These are phyloP conservation scores for Leptopilina clavipes DNA, from an alignment of 1,140 invertebrate genomes.

Conservation along the genomic window DNA sequence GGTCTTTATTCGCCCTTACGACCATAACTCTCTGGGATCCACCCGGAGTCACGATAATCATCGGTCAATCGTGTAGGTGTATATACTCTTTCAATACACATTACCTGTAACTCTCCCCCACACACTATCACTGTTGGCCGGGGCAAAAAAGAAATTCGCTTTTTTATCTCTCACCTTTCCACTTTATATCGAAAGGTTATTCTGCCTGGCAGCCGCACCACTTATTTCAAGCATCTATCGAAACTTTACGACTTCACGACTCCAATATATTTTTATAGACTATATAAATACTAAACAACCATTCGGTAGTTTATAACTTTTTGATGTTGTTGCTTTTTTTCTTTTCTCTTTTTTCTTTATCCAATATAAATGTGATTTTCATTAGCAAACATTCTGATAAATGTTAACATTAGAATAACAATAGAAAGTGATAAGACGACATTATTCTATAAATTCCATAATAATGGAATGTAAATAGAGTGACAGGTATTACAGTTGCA, in stretches of 20 bases:
- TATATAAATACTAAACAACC: constrained; percentile 6
- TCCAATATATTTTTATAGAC: constrained; percentile 7
- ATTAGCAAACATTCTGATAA: neutral
- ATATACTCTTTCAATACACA: constrained; percentile 3
- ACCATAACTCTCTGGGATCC: constrained; percentile 33
- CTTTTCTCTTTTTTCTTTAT: neutral
- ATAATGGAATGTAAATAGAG: too few relatives aligned
- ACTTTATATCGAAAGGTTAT: constrained; percentile 30
- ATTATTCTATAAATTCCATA: too few relatives aligned
- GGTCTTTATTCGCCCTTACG: constrained; percentile 53
- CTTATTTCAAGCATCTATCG: constrained; percentile 14
- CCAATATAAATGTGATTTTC: neutral
- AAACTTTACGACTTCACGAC: neutral
- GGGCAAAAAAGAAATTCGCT: constrained; percentile 4
- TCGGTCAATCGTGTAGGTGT: constrained; percentile 29
- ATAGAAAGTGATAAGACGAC: too few relatives aligned
- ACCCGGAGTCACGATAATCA: constrained; percentile 33
- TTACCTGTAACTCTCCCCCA: constrained; percentile 17
- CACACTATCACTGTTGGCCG: constrained; percentile 17
- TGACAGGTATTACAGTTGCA: neutral
- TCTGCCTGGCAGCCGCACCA: constrained; percentile 1
- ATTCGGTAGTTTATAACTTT: constrained; percentile 4
- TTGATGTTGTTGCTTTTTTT: neutral
- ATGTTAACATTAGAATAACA: too few relatives aligned
- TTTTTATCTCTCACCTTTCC: constrained; percentile 35